A percentile compares a stretch with the other conserved stretches of the same genome.
These are phyloP conservation scores for Perca schrenkii DNA, from an alignment of 2,113 vertebrate genomes.

Conservation along the genomic window DNA sequence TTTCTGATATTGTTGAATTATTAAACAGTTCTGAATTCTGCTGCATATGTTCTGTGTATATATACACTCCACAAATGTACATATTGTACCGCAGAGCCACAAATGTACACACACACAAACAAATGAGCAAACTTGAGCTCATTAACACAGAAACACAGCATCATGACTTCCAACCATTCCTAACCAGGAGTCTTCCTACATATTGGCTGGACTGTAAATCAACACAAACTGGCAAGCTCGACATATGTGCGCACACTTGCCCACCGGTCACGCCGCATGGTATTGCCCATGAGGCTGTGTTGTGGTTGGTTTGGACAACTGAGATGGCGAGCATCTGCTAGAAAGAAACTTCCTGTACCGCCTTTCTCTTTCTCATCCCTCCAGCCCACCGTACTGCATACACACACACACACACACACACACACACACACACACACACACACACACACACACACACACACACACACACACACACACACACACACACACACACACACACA, in stretches of 20 bases:
- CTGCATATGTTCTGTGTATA: background rate
- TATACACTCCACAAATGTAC: background rate
- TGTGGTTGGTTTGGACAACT: constrained; percentile 25
- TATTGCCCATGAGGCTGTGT: constrained; percentile 31
- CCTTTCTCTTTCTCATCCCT: constrained; percentile 44
- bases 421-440: too few species aligned
- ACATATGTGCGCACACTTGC: constrained; percentile 13
- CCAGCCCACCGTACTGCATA: constrained; percentile 27
- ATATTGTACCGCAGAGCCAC: background rate
- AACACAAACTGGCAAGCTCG: constrained; percentile 14
- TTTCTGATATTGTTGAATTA: constrained; percentile 29
- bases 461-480: constrained; percentile 25
- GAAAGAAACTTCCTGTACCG: constrained; percentile 18
- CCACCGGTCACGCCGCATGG: constrained; percentile 32
- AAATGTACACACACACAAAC: constrained; percentile 1
- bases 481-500: constrained; percentile 23
- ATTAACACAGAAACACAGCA: constrained; percentile 16
- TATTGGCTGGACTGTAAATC: background rate
- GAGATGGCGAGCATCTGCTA: constrained; percentile 62
- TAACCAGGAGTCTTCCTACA: background rate
- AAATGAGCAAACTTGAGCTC: background rate
- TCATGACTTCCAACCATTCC: background rate
- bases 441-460: constrained; percentile 4
- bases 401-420: too few species aligned
- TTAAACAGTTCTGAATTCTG: background rate